Percentiles rank a stretch among this genome's conserved stretches.
phyloP scores from a whole-genome alignment of 2,888 invertebrate genomes.

The Dusona sp. region DNA sequence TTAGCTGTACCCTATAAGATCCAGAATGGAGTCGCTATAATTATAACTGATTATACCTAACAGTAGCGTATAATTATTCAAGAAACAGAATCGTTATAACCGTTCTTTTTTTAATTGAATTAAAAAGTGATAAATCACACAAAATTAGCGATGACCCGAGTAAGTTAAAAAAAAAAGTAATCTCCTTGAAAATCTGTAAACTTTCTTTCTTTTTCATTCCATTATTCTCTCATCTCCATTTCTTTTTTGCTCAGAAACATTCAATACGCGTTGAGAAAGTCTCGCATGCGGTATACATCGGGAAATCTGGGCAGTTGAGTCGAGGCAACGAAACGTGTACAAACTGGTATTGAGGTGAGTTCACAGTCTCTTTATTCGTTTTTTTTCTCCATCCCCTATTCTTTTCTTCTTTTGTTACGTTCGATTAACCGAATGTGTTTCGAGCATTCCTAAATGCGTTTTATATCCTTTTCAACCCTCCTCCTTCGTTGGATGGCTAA shows the following conservation, averaged over 20 bases:
- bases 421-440: conserved; percentile 39
- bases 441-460: conserved; percentile 46
- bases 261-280: not conserved
- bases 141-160: not conserved
- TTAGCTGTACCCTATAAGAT: not conserved
- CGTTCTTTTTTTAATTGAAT: no score
- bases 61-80: not conserved
- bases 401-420: conserved; percentile 15
- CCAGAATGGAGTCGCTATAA: not conserved
- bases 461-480: conserved; percentile 25
- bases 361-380: conserved; percentile 25
- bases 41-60: not conserved
- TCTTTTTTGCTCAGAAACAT: conserved; percentile 5
- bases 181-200: not conserved
- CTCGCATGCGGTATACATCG: not conserved
- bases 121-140: not conserved
- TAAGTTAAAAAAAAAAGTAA: no score
- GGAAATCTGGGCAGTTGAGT: conserved; percentile 12
- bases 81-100: not conserved
- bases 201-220: not conserved
- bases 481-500: not conserved
- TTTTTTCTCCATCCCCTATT: not conserved
- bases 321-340: conserved; percentile 48
- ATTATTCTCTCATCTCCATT: not conserved
- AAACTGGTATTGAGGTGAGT: conserved; percentile 49